Base-by-base conservation (phyloP, 2,797 vertebrate species). In the Enteromius unitaeniatus region DNA sequence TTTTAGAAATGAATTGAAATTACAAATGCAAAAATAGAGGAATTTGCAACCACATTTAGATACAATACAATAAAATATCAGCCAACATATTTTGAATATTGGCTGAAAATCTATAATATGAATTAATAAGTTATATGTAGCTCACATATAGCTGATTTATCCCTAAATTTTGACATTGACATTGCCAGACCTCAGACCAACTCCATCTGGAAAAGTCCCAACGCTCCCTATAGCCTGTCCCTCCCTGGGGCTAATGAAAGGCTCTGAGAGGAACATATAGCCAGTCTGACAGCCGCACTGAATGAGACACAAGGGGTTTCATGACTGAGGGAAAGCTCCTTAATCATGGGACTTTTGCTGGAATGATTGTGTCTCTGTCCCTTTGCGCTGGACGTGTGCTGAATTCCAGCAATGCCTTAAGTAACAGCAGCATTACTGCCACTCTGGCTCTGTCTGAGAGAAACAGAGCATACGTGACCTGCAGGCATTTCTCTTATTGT, bases 401-500 rank as follows among this genome's bases (percentile, higher is more conserved):
- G 85, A 62, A 87, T 88, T 37, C 23, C 78, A 84, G 82, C 37
- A 85, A 53, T 60, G 45, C 68, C 67, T 53, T 76, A 28, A 86
- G 87, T 82, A 89, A 86, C 84, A 89, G 88, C 89, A 87, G 75
- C 13, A 4, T 58, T 49, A 13, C 65, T 55, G 69, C 70, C 19
- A 60, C 75, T 75, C 42, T 58, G 64, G 10, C 42, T 72, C 60
- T 80, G 68, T 26, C 76, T 84, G 49, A 72, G 73, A 67, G 78
- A 84, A 82, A 82, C 55, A 21, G 62, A 10, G 67, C 65, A 60
- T 81, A 79, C 65, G 82, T 81, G 60, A 83, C 65, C 70, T 14
- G n/a, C 73, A 81, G 49, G 26, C 74, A 81, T 72, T 81, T 37
- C 42, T 53, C 55, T 84, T 65, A 67, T 79, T 74, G 53, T 64